A percentile compares a stretch with the other conserved stretches of the same genome.
phyloP scores from a whole-genome alignment of 2,888 invertebrate species.

The Thereva nobilitata region DNA sequence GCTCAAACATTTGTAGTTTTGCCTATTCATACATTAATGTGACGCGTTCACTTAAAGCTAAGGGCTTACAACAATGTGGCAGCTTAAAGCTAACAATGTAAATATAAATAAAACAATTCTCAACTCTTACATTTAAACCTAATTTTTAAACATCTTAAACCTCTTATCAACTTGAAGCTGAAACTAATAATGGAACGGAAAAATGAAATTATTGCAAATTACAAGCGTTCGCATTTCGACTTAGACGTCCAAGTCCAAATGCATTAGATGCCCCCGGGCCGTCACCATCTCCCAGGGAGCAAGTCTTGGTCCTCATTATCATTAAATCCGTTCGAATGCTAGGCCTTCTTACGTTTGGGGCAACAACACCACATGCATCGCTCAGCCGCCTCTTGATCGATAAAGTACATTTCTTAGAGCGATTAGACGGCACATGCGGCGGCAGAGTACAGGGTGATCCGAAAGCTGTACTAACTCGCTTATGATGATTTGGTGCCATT shows the following conservation, averaged over 20 bases:
- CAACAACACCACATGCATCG: constrained; percentile 86
- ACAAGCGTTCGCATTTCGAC: constrained; percentile 60
- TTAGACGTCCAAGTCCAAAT: constrained; percentile 60
- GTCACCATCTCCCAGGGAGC: constrained; percentile 71
- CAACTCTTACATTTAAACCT: neutral
- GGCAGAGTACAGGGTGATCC: constrained; percentile 77
- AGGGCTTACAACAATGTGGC: no score
- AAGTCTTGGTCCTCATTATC: constrained; percentile 84
- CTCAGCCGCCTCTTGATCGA: constrained; percentile 81
- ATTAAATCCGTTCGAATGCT: constrained; percentile 86
- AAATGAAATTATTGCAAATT: constrained; percentile 58
- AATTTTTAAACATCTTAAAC: neutral
- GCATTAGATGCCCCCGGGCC: constrained; percentile 63
- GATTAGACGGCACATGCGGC: constrained; percentile 67
- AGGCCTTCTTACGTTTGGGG: constrained; percentile 84
- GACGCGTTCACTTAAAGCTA: no score
- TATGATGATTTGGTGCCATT: constrained; percentile 88
- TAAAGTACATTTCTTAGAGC: constrained; percentile 74
- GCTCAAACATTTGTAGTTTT: no score
- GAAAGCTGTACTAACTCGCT: constrained; percentile 75
- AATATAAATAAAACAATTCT: neutral
- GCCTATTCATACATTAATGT: no score
- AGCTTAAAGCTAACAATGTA: no score
- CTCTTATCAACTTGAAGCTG: neutral
- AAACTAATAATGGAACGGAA: neutral